phyloP scores from a whole-genome alignment of 2,113 vertebrate genomes.

The Stigmatopora nigra region DNA sequence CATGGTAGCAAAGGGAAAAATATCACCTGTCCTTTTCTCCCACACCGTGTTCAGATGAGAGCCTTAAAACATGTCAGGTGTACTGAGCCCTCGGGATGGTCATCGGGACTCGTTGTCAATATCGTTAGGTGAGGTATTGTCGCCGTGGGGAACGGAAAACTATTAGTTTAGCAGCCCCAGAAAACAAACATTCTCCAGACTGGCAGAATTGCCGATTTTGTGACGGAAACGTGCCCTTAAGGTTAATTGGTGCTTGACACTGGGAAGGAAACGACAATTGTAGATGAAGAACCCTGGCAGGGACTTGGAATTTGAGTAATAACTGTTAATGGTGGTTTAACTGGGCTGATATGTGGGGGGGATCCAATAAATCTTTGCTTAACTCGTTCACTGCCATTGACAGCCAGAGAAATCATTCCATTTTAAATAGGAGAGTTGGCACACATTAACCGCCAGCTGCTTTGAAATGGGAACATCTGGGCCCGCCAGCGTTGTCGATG shows the following conservation, averaged over 20 bases:
- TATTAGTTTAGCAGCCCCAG: slow-evolving; percentile 29
- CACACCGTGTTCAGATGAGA: slow-evolving; percentile 46
- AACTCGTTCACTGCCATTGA: no score
- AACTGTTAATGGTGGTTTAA: slow-evolving; percentile 20
- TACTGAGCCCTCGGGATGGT: background rate
- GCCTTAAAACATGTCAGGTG: slow-evolving; percentile 23
- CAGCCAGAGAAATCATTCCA: no score
- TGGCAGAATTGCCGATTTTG: slow-evolving; percentile 45
- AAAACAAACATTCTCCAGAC: slow-evolving; percentile 44
- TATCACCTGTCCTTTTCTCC: slow-evolving; percentile 32
- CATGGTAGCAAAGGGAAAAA: slow-evolving; percentile 36
- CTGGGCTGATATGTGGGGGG: slow-evolving; percentile 2
- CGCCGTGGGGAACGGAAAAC: slow-evolving; percentile 32
- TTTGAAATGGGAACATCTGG: no score
- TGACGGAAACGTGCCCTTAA: slow-evolving; percentile 29
- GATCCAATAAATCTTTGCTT: background rate
- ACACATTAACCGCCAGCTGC: no score
- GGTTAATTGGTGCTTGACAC: slow-evolving; percentile 36
- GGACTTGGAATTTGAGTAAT: slow-evolving; percentile 10
- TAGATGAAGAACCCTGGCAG: slow-evolving; percentile 22
- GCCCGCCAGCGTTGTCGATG: no score
- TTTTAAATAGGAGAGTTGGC: no score
- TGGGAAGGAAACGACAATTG: slow-evolving; percentile 16
- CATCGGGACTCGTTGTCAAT: slow-evolving; percentile 25
- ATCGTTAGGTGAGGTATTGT: slow-evolving; percentile 48